Evolutionary conservation across 2,888 invertebrate species (phyloP), one percentile per base, ranked within the genome.

Genomic region (Phragmatobia fuliginosa): DNA sequence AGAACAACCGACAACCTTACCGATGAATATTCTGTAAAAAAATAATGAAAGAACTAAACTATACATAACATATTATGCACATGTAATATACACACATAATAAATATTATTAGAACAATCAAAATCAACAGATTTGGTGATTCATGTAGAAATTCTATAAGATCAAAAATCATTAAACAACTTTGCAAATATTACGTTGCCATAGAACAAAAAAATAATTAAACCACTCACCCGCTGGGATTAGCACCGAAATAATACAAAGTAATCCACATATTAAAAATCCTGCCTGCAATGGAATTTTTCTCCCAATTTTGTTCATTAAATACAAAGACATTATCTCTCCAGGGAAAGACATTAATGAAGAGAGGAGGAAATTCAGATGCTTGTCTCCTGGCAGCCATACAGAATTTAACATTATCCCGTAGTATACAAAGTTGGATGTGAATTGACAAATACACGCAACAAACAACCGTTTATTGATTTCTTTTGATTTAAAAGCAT

Each of bases 1-100:
- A 97, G 86, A 83, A 96, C 96, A 16, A 96, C 81, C 0, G 92
- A 71, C 59, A 94, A 86, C 72, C 91, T 92, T 3, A 81, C 75
- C 90, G 90, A 90, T 1, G 73, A 76, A 49, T 86, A 79, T 1
- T 75, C 93, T 93, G 10, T 82, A 85, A 70, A 10, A 49, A 28
- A 11, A 10, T 4, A 18, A 0, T 16, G 3, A 14, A 28, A 16
- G 1, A n/a, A 10, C 8, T 8, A 49, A 25, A 4, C 25, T 52
- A 0, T 45, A 33, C 33, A 33, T 33, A 33, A 33, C 7, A 33
- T 33, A 33, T 6, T 33, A 33, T 3, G 7, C 7, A 33, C 33
- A 33, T 6, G 3, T 33, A 33, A 33, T 33, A 5, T 33, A 33
- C 33, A 7, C 3, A 5, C 3, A 38, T 14, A 38, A 14, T 14